Conservation (phyloP, 2,113 vertebrate genomes). For the Copsychus sechellarum region DNA sequence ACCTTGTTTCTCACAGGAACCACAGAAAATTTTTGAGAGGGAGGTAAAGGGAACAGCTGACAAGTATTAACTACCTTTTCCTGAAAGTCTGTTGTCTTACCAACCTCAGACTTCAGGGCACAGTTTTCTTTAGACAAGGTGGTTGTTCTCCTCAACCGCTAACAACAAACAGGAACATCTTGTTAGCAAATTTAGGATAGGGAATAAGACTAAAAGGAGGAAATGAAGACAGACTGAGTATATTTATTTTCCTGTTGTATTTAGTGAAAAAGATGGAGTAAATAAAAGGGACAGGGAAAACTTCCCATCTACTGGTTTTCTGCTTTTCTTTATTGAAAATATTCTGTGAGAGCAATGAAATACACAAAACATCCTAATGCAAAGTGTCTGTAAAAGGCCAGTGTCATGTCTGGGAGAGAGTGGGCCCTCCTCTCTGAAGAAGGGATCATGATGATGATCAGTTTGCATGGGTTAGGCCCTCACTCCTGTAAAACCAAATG, state of each 20-base stretch:
- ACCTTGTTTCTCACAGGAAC: not conserved
- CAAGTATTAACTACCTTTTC: not conserved
- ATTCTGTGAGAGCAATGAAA: not conserved
- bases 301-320: not conserved
- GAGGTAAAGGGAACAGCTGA: not conserved
- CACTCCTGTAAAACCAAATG: too few relatives aligned
- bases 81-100: not conserved
- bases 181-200: not conserved
- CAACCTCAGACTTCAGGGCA: not conserved
- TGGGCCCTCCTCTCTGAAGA: not conserved
- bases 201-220: not conserved
- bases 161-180: fast-evolving
- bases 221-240: not conserved
- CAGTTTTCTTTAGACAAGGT: not conserved
- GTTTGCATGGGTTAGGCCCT: too few relatives aligned
- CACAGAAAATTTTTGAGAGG: not conserved
- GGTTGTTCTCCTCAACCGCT: not conserved
- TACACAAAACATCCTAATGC: not conserved
- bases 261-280: not conserved
- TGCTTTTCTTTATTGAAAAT: not conserved
- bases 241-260: not conserved
- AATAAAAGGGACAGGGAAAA: not conserved
- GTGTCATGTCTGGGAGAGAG: not conserved
- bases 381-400: not conserved
- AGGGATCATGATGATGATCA: too few relatives aligned